phyloP scores from a whole-genome alignment of 2,888 invertebrate species.

The Conomelus anceps region DNA sequence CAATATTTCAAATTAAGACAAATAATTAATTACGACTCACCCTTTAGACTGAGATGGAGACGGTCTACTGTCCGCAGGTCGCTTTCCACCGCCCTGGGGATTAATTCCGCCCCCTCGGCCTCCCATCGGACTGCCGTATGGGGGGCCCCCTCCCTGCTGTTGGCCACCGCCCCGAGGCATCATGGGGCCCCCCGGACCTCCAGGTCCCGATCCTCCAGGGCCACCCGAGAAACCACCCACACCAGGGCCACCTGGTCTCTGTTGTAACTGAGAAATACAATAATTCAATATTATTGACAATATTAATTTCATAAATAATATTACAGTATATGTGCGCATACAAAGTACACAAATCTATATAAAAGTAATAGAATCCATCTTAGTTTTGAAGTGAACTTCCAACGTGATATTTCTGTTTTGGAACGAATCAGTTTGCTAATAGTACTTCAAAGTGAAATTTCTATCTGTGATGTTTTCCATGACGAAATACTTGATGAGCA shows the following conservation, averaged over 20 bases:
- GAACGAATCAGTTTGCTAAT: too few relatives aligned
- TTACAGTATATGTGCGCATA: slow-evolving; percentile 19
- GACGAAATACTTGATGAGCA: too few relatives aligned
- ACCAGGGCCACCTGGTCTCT: slow-evolving; percentile 64
- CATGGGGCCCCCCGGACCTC: slow-evolving; percentile 47
- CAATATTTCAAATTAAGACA: not conserved
- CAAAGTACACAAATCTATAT: slow-evolving; percentile 15
- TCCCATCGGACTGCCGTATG: slow-evolving; percentile 55
- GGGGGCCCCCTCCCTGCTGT: too few relatives aligned
- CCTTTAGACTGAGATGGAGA: slow-evolving; percentile 43
- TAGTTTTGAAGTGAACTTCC: too few relatives aligned
- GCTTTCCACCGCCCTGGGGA: slow-evolving; percentile 31
- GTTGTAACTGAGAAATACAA: slow-evolving; percentile 42
- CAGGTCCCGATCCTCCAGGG: slow-evolving; percentile 48
- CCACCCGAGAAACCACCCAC: slow-evolving; percentile 46
- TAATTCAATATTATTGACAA: too few relatives aligned
- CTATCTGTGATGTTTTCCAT: too few relatives aligned
- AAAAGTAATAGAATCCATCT: too few relatives aligned
- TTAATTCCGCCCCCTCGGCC: slow-evolving; percentile 47
- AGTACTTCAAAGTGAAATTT: too few relatives aligned
- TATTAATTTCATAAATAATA: too few relatives aligned
- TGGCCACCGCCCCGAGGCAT: too few relatives aligned
- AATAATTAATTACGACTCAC: slow-evolving; percentile 41
- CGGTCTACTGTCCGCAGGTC: slow-evolving; percentile 43
- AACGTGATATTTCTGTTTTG: too few relatives aligned